Evolutionary conservation across 1,140 invertebrate genomes (phyloP).

Genomic region (Drosophila saltans): DNA sequence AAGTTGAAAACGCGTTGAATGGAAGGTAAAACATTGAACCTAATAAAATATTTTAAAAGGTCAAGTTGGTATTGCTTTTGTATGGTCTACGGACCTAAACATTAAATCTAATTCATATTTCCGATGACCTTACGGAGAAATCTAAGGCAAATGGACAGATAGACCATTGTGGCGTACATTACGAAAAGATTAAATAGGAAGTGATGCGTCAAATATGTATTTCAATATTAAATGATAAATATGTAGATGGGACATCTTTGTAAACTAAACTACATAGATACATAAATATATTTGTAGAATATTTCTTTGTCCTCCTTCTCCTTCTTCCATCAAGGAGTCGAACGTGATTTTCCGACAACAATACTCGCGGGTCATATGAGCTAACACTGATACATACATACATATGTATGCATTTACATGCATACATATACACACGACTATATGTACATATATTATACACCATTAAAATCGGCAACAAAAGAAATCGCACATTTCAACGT

Average conservation of each 20-base stretch:
- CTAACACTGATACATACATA: slow-evolving; percentile 22
- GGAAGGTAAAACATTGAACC: too few relatives aligned
- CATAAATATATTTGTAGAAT: slow-evolving; percentile 25
- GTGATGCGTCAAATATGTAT: slow-evolving; percentile 61
- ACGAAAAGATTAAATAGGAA: slow-evolving; percentile 4
- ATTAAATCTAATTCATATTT: too few relatives aligned
- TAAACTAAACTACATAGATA: slow-evolving; percentile 32
- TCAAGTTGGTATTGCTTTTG: too few relatives aligned
- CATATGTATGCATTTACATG: slow-evolving; percentile 1
- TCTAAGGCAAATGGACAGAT: too few relatives aligned
- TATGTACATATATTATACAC: slow-evolving; percentile 29
- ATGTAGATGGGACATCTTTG: slow-evolving; percentile 26
- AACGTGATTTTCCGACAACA: slow-evolving; percentile 59
- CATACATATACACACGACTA: background rate
- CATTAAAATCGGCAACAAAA: slow-evolving; percentile 70
- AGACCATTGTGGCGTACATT: too few relatives aligned
- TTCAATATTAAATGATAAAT: slow-evolving; percentile 68
- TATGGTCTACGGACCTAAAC: too few relatives aligned
- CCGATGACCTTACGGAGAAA: slow-evolving; percentile 21
- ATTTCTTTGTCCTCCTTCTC: background rate
- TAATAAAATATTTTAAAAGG: too few relatives aligned
- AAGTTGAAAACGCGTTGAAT: too few relatives aligned
- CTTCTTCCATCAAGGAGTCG: background rate
- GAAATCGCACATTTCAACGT: slow-evolving; percentile 75
- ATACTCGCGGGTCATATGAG: slow-evolving; percentile 58